Evolutionary conservation across 2,113 vertebrate genomes (phyloP), one percentile per base, ranked within the genome.

Genomic region (Prunella himalayana): DNA sequence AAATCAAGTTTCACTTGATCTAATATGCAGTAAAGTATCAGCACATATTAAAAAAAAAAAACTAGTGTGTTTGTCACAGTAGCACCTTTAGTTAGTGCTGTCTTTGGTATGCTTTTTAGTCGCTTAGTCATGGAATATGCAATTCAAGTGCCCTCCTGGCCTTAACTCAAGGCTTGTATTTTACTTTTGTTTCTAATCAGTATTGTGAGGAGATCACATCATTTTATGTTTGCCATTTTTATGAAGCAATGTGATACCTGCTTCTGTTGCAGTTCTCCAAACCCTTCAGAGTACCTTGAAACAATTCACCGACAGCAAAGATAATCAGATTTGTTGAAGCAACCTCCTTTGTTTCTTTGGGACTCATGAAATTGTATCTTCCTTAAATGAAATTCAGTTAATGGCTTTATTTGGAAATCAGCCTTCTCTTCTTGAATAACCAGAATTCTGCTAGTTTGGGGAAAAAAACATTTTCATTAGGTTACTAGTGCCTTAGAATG

Each of bases 321-420:
- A 89, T 91, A 89, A 80, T 88, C 49, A 41, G 45, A 86, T 94
- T 90, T 80, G 68, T 61, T 75, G 68, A 91, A 84, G 25, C 56
- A 76, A 49, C 21, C 27, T 73, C 86, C 63, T 80, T 86, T 2
- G 4, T 92, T 95, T 94, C 81, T 91, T 82, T 39, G 27, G 56
- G 60, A 91, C 45, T 76, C 30, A 28, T 75, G 93, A 79, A 96
- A 95, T 66, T 88, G 14, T 92, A 80, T 92, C 78, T 83, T 59
- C 68, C 47, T 95, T 71, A 42, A 75, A 88, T 69, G 82, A 87
- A 94, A 91, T 65, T 85, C 66, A 88, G 22, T 88, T 96, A 94
- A 90, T 88, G 68, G 45, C 56, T 91, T 92, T 88, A 35, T 94
- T 82, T 90, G 90, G 64, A 92, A 68, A 65, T 86, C 54, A 65